Base-by-base conservation (phyloP, 2,888 invertebrate genomes). In the Barypeithes pellucidus region DNA sequence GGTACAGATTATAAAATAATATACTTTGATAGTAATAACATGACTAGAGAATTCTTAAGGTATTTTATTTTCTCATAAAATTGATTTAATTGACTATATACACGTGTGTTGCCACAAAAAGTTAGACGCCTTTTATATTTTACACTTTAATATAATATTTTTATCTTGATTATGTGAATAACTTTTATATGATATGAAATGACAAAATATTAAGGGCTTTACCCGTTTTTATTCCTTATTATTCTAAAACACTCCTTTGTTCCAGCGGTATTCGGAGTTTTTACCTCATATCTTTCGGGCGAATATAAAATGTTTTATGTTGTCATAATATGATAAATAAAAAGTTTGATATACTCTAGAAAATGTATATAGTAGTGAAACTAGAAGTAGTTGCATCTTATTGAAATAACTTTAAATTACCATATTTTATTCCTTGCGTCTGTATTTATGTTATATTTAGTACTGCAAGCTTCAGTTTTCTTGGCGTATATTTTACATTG, bases 241-340 rank as follows among this genome's bases (percentile, higher is more conserved):
- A 50, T 24, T 12, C n/a, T 50, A 50, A 50, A 50, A 50, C 12
- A 50, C 22, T 50, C 24, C 50, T 50, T 50, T 50, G 50, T 24
- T 22, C 24, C 50, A 50, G 24, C n/a, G 50, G 22, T 50, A 47
- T 50, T 50, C 24, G n/a, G 9, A 7, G 22, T 50, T 50, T 50
- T 50, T 50, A 24, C 50, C 50, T 50, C 50, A 50, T 50, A 50
- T 24, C 50, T n/a, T 22, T 20, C 47, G 11, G 47, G 20, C 18
- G 47, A 50, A 24, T 24, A 50, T 50, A 50, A 50, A 50, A 50
- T 50, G 24, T 50, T 50, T 50, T 50, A 50, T 50, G 50, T 22
- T 24, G 50, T 50, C 50, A n/a, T 50, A 24, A 50, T 50, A 50
- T 50, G 50, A 50, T 50, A 50, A 50, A 50, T 50, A 50, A 50